Conservation (phyloP, 2,888 invertebrate genomes). For the Asteroscopus sphinx region DNA sequence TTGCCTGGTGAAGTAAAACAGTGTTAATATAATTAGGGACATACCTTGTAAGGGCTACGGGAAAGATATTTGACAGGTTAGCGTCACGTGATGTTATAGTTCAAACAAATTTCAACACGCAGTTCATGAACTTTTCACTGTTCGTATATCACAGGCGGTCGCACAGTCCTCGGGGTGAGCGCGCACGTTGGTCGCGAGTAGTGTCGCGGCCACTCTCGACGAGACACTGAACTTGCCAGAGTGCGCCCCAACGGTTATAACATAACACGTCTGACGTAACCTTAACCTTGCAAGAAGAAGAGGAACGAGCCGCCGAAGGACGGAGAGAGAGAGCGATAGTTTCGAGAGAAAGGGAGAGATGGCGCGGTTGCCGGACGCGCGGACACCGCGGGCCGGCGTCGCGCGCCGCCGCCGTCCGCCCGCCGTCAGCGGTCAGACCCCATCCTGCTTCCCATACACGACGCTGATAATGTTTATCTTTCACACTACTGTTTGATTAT, state of each 20-base stretch:
- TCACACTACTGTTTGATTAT: constrained; percentile 49
- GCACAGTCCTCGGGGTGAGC: constrained; percentile 83
- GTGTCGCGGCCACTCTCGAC: constrained; percentile 89
- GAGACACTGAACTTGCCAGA: constrained; percentile 89
- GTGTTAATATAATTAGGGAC: constrained; percentile 57
- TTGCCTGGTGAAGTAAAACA: not conserved
- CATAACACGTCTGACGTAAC: constrained; percentile 90
- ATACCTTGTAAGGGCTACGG: constrained; percentile 73
- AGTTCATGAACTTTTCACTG: constrained; percentile 89
- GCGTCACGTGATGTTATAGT: constrained; percentile 80
- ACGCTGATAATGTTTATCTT: constrained; percentile 47
- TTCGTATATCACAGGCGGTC: constrained; percentile 86
- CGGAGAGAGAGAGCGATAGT: constrained; percentile 88
- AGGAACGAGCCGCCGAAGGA: constrained; percentile 88
- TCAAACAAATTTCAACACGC: constrained; percentile 87
- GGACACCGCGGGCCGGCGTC: constrained; percentile 59
- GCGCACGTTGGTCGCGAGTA: constrained; percentile 80
- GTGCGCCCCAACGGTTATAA: constrained; percentile 90
- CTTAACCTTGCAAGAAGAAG: constrained; percentile 90
- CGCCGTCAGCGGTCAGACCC: constrained; percentile 34
- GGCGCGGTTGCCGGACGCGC: constrained; percentile 61
- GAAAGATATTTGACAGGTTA: constrained; percentile 63
- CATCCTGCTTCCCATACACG: constrained; percentile 60
- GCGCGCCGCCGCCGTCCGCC: constrained; percentile 42
- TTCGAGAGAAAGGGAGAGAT: constrained; percentile 88